A percentile compares a stretch with the other conserved stretches of the same genome.
Evolutionary conservation across 2,888 invertebrate species (phyloP).

Genomic region (Anagyrus pseudococci): DNA sequence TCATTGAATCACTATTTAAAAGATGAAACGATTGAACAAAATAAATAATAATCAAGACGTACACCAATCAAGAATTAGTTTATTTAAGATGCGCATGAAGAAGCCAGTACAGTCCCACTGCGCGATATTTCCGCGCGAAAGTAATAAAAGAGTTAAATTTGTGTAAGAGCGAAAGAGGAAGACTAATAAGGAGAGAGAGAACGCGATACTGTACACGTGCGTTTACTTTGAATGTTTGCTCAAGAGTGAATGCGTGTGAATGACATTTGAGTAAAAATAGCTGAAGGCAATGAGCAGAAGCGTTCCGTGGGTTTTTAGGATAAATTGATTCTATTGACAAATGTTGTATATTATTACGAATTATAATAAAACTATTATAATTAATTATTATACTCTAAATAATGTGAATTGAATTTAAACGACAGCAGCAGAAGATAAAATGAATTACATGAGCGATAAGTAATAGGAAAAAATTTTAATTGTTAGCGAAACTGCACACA

Average conservation of each 20-base stretch:
- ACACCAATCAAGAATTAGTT: slow-evolving; percentile 52
- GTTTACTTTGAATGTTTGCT: slow-evolving; percentile 18
- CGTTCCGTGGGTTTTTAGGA: slow-evolving; percentile 57
- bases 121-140: slow-evolving; percentile 42
- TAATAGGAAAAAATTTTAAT: slow-evolving; percentile 59
- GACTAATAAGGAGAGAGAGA: background rate
- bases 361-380: slow-evolving; percentile 62
- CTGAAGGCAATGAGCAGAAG: slow-evolving; percentile 43
- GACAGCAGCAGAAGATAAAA: slow-evolving; percentile 42
- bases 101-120: slow-evolving; percentile 55
- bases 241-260: slow-evolving; percentile 27
- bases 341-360: slow-evolving; percentile 63
- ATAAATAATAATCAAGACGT: slow-evolving; percentile 33
- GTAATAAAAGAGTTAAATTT: slow-evolving; percentile 22
- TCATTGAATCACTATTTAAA: slow-evolving; percentile 24
- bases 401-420: slow-evolving; percentile 61
- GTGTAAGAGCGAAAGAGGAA: slow-evolving; percentile 2
- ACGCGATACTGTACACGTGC: slow-evolving; percentile 40
- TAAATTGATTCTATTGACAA: slow-evolving; percentile 61
- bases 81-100: slow-evolving; percentile 51
- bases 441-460: slow-evolving; percentile 54
- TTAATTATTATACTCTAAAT: slow-evolving; percentile 61
- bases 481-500: slow-evolving; percentile 54
- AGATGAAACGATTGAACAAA: slow-evolving; percentile 27
- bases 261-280: slow-evolving; percentile 32